phyloP scores from a whole-genome alignment of 2,888 invertebrate genomes.

The Strigamia transsilvanica region DNA sequence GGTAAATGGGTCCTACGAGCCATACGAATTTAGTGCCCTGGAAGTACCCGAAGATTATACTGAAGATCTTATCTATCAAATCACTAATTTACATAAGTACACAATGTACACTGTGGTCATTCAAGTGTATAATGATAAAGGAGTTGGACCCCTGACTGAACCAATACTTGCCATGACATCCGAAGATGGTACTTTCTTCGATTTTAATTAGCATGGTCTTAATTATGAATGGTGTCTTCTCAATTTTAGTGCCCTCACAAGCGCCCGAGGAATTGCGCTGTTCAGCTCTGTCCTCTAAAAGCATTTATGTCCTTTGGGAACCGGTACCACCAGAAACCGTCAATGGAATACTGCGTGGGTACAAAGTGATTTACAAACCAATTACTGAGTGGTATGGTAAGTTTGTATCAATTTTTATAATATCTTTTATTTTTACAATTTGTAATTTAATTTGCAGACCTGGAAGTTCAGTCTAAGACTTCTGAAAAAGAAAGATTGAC shows the following conservation, averaged over 20 bases:
- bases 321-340: neutral
- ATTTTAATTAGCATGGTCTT: neutral
- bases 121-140: conserved; percentile 46
- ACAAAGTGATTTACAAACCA: conserved; percentile 49
- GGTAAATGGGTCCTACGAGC: neutral
- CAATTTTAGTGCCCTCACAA: conserved; percentile 2
- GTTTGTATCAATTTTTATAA: neutral
- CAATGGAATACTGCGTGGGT: conserved; percentile 48
- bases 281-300: conserved; percentile 42
- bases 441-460: neutral
- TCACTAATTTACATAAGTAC: conserved; percentile 15
- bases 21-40: conserved; percentile 16
- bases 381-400: conserved; percentile 50
- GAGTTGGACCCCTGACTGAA: conserved; percentile 33
- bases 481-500: conserved; percentile 11
- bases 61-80: conserved; percentile 50
- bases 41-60: conserved; percentile 52
- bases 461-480: neutral
- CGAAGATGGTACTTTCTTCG: conserved; percentile 14
- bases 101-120: conserved; percentile 37
- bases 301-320: conserved; percentile 51
- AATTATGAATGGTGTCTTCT: neutral
- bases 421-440: neutral
- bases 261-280: conserved; percentile 34
- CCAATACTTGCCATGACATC: conserved; percentile 41